Conservation (phyloP, 2,888 invertebrate species). For the Nyleta sp. region DNA sequence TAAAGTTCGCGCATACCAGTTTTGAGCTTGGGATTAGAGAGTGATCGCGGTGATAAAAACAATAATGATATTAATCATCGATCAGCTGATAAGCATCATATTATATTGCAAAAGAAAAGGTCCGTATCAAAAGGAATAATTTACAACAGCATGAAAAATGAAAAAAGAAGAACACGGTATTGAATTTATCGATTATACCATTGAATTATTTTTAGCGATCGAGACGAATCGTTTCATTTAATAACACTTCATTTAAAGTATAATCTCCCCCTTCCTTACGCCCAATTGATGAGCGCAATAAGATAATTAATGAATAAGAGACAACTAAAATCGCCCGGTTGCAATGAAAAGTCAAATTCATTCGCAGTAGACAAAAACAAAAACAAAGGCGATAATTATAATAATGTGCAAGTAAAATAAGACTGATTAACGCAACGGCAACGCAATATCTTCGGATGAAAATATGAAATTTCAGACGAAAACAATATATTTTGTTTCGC, state of each 20-base stretch:
- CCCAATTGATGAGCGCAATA: not conserved
- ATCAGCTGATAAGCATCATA: slow-evolving; percentile 1
- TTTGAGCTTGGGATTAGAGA: slow-evolving; percentile 44
- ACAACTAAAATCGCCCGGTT: slow-evolving; percentile 5
- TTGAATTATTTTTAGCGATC: slow-evolving; percentile 40
- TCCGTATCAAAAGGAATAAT: not conserved
- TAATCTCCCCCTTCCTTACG: not conserved
- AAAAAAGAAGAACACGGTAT: slow-evolving; percentile 10
- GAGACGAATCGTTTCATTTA: slow-evolving; percentile 17
- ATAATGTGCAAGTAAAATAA: too few relatives aligned
- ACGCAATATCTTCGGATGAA: slow-evolving; percentile 1
- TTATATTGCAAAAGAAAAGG: not conserved
- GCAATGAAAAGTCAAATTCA: not conserved
- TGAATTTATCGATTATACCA: slow-evolving; percentile 33
- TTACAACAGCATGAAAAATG: not conserved
- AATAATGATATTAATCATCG: slow-evolving; percentile 2
- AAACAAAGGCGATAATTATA: too few relatives aligned
- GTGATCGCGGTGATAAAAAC: slow-evolving; percentile 10
- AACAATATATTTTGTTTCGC: slow-evolving; percentile 30
- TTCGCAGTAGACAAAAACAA: not conserved
- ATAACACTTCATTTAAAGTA: slow-evolving; percentile 13
- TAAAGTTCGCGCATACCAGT: slow-evolving; percentile 45
- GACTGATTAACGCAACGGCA: not conserved
- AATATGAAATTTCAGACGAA: slow-evolving; percentile 50
- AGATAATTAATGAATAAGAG: slow-evolving; percentile 6